Base-by-base conservation (phyloP, 1,140 invertebrate genomes). In the Luehdorfia chinensis region DNA sequence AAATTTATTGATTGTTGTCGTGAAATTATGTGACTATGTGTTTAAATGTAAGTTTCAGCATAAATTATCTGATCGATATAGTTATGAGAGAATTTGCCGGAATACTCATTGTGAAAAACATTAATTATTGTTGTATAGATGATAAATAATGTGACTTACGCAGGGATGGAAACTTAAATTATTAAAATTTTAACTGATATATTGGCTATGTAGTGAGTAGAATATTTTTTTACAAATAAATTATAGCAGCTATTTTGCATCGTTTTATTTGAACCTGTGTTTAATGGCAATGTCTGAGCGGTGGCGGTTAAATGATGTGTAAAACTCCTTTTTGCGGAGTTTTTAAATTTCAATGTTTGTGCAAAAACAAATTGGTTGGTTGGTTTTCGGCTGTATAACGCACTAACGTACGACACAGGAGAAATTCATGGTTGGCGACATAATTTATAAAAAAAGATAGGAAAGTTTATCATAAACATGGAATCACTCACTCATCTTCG, bases 171-270 rank as follows among this genome's bases (percentile, higher is more conserved):
- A 87, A 88, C 87, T 88, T 88, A 88, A 87, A 86, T 86, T 86
- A 86, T 86, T 84, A 81, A 84, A 83, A 86, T 80, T 85, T 83
- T 87, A 87, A 88, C 81, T 85, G 81, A 84, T 87, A 86, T 84
- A 87, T 87, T 87, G 84, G 86, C 86, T 88, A 88, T 88, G 86
- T 88, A 88, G 86, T 85, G 81, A 77, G 85, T 88, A 88, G 86
- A 86, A 81, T 88, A 88, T 88, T 88, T 88, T 87, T 88, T 88
- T 88, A 88, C 86, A 88, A 87, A 88, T 88, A 88, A 88, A 87
- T 83, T 79, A 84, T 87, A 87, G 86, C 86, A 87, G 81, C 84
- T 87, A 87, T 47, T 58, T 41, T 5, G 4, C 39, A 47, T 33
- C 55, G 48, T 57, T 68, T 58, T 66, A 57, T 66, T 61, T 59